Base-by-base conservation (phyloP, 2,888 invertebrate species). In the Alloplasta piceator region DNA sequence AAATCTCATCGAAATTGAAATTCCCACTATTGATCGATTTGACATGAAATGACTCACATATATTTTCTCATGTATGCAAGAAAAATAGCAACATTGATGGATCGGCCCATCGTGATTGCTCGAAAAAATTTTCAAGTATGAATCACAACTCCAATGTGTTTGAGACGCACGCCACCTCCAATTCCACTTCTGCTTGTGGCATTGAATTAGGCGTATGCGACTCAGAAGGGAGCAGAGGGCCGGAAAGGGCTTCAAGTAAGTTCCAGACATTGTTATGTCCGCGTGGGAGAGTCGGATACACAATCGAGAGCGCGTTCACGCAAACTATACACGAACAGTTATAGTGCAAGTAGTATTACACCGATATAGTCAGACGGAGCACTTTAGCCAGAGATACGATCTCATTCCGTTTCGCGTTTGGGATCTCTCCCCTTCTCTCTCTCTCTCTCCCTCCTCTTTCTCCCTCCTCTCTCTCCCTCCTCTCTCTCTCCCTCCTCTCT, bases 341-440 rank as follows among this genome's bases (percentile, higher is more conserved):
- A 66, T 68, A 73, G 50, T 39, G 67, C 71, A 80, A 76, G 80
- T 80, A 76, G 80, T 80, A 80, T 80, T 76, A 80, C 67, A 80
- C 63, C 80, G 60, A 72, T 67, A 80, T 80, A 80, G 80, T 76
- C 80, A 76, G 80, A 76, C 80, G 63, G 12, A 72, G 76, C 80
- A 80, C 72, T 76, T 76, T 80, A 80, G 72, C 63, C 80, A 52
- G 63, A 80, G 80, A 80, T 80, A 80, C 80, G 76, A 76, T 80
- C 80, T 80, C 76, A 80, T 80, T 80, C 76, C 80, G 72, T 67
- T 80, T 63, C 75, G 52, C 74, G 74, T 79, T 74, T 71, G 66
- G 56, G 61, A 14, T 71, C 38, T 55, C 55, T 16, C 50, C 7
- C 14, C 10, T 26, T n/a, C 12, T 26, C n/a, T 43, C 56, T 46